These are phyloP conservation scores for Dicrostonyx torquatus DNA, from an alignment of 2,797 vertebrate genomes.

Conservation along the genomic window DNA sequence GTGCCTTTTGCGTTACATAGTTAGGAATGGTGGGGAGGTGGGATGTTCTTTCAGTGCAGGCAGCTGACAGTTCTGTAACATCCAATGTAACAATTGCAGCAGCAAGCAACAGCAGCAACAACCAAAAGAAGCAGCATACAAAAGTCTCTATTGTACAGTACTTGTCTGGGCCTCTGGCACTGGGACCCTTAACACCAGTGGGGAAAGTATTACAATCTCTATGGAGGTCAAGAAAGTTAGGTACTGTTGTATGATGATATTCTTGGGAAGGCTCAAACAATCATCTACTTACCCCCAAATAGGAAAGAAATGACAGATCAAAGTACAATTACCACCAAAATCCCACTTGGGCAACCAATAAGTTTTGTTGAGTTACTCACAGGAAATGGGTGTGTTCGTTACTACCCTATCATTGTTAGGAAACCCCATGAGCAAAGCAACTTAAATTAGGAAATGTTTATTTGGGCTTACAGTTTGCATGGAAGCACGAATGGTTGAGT, in stretches of 20 bases:
- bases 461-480: background rate
- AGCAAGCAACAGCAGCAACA: background rate
- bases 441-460: background rate
- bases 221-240: background rate
- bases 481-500: background rate
- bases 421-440: background rate
- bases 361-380: background rate
- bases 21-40: background rate
- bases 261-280: background rate
- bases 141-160: background rate
- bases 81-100: background rate
- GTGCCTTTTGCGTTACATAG: background rate
- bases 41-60: no score
- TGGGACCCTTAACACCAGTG: background rate
- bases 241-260: background rate
- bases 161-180: background rate
- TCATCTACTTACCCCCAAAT: background rate
- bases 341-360: background rate
- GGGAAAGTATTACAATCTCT: background rate
- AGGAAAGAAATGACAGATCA: background rate
- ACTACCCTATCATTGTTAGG: background rate
- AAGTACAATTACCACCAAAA: background rate
- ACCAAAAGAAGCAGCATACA: background rate
- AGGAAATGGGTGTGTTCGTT: no score
- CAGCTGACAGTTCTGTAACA: background rate